These are phyloP conservation scores for Pipa parva DNA, from an alignment of 2,113 vertebrate species.

Conservation along the genomic window DNA sequence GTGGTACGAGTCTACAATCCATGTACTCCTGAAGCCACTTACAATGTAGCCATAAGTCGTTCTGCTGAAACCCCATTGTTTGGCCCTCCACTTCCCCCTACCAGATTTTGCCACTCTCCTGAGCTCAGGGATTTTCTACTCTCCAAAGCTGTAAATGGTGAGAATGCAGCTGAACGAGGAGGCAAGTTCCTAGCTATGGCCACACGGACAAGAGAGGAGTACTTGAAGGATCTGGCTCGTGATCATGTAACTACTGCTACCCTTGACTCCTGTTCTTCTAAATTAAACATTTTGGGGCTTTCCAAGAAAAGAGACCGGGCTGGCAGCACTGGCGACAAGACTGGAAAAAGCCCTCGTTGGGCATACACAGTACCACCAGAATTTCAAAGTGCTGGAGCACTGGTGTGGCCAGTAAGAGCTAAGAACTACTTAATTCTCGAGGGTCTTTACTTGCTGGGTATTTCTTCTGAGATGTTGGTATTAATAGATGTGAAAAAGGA, in stretches of 20 bases:
- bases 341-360: constrained; percentile 63
- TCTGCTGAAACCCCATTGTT: constrained; percentile 87
- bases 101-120: constrained; percentile 67
- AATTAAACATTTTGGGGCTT: constrained; percentile 78
- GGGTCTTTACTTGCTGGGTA: constrained; percentile 74
- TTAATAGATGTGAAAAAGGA: constrained; percentile 67
- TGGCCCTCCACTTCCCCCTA: constrained; percentile 75
- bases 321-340: constrained; percentile 23
- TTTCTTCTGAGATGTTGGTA: constrained; percentile 80
- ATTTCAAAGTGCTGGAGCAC: constrained; percentile 78
- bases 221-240: constrained; percentile 82
- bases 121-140: constrained; percentile 83
- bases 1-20: constrained; percentile 73
- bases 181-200: constrained; percentile 91
- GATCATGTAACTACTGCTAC: constrained; percentile 84
- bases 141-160: constrained; percentile 83
- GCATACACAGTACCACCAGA: constrained; percentile 53
- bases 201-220: constrained; percentile 83
- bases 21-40: constrained; percentile 72
- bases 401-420: constrained; percentile 78
- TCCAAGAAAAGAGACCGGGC: constrained; percentile 65
- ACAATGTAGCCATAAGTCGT: constrained; percentile 85
- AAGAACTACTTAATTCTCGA: constrained; percentile 42
- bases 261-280: constrained; percentile 81
- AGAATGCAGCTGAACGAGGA: constrained; percentile 80